Percentiles rank a stretch among this genome's conserved stretches.
phyloP scores from a whole-genome alignment of 35 echinoderm and acorn worm species.

The Holothuria glaberrima region DNA sequence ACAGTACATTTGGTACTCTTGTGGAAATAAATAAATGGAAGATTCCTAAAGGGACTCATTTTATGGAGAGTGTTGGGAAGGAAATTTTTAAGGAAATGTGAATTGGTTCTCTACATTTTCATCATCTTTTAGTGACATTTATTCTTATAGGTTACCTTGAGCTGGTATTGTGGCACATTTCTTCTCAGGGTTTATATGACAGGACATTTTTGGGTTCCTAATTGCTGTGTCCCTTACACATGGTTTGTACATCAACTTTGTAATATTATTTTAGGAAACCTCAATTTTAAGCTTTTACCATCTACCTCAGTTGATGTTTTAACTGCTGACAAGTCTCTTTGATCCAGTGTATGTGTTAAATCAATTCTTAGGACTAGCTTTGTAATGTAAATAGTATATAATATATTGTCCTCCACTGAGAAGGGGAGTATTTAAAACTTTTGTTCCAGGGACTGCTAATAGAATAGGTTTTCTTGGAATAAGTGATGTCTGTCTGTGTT shows the following conservation, averaged over 20 bases:
- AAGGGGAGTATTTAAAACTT: constrained; percentile 28
- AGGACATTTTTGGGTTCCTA: too few species aligned
- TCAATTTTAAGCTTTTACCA: constrained; percentile 10
- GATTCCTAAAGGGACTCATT: too few species aligned
- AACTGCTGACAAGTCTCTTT: constrained; percentile 24
- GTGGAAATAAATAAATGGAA: too few species aligned
- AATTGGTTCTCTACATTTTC: not conserved
- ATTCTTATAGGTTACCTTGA: constrained; percentile 12
- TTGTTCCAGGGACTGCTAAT: constrained; percentile 9
- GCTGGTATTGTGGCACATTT: constrained; percentile 29
- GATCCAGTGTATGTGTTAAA: constrained; percentile 1
- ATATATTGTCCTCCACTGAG: constrained; percentile 21
- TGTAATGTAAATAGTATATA: constrained; percentile 42
- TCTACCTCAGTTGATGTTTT: constrained; percentile 27
- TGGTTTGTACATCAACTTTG: constrained; percentile 4
- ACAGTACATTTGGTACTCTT: too few species aligned
- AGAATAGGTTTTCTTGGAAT: too few species aligned
- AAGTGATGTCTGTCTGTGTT: too few species aligned
- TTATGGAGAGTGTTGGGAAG: too few species aligned
- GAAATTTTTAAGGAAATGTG: too few species aligned
- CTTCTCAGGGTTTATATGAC: constrained; percentile 25
- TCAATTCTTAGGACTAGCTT: constrained; percentile 29
- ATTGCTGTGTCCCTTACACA: too few species aligned
- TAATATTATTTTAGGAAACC: constrained; percentile 16
- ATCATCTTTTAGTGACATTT: not conserved